Evolutionary conservation across 2,888 invertebrate species (phyloP).

Genomic region (Drosophila robusta): DNA sequence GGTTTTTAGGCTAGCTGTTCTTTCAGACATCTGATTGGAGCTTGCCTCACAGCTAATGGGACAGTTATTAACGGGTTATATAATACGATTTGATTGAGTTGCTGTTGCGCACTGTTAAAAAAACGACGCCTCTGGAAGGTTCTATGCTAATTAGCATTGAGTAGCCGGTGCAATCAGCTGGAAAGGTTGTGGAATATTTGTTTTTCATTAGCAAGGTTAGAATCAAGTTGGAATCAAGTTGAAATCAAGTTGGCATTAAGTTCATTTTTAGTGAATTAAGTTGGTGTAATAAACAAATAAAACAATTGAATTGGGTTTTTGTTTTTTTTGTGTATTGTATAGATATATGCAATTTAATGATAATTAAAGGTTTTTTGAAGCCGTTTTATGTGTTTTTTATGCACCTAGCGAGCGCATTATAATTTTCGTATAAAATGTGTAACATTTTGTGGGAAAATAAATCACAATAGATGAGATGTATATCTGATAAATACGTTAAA

Average conservation of each 20-base stretch:
- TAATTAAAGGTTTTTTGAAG: slow-evolving; percentile 10
- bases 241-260: slow-evolving; percentile 21
- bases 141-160: slow-evolving; percentile 51
- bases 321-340: slow-evolving; percentile 29
- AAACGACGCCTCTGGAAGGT: slow-evolving; percentile 24
- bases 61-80: slow-evolving; percentile 55
- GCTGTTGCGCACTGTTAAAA: slow-evolving; percentile 5
- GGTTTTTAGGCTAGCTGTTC: slow-evolving; percentile 51
- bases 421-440: slow-evolving; percentile 22
- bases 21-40: slow-evolving; percentile 46
- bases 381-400: slow-evolving; percentile 17
- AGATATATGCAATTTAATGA: slow-evolving; percentile 6
- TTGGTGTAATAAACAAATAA: slow-evolving; percentile 24
- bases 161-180: slow-evolving; percentile 59
- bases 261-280: slow-evolving; percentile 13
- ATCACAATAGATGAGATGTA: slow-evolving; percentile 5
- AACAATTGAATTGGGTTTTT: slow-evolving; percentile 46
- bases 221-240: slow-evolving; percentile 21
- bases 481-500: slow-evolving; percentile 15
- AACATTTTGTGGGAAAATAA: slow-evolving; percentile 13
- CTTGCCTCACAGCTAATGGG: slow-evolving; percentile 31
- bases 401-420: slow-evolving; percentile 7
- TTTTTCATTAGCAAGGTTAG: slow-evolving; percentile 52
- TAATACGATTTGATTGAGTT: slow-evolving; percentile 29
- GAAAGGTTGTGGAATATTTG: slow-evolving; percentile 58